Conservation (phyloP, 2,888 invertebrate species). For the Blera fallax region DNA sequence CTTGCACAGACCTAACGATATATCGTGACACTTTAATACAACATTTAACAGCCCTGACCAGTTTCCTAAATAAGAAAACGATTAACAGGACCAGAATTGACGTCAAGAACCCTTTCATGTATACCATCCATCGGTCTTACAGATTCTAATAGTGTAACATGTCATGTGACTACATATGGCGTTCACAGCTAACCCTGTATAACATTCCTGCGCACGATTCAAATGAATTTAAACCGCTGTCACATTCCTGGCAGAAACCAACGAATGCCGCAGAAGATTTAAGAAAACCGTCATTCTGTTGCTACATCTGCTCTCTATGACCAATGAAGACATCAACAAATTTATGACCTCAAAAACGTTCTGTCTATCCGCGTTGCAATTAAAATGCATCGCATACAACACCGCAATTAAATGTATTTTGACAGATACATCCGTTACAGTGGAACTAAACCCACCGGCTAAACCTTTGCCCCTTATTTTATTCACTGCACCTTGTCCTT, state of each 20-base stretch:
- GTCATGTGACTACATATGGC: no score
- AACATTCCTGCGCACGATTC: slow-evolving; percentile 5
- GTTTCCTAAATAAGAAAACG: no score
- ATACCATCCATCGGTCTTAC: no score
- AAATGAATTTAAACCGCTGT: slow-evolving; percentile 20
- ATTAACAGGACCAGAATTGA: no score
- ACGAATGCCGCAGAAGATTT: neutral
- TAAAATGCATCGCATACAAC: slow-evolving; percentile 56
- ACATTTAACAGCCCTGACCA: no score
- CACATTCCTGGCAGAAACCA: slow-evolving; percentile 21
- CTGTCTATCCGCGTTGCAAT: slow-evolving; percentile 11
- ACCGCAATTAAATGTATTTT: slow-evolving; percentile 49
- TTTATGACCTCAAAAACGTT: slow-evolving; percentile 36
- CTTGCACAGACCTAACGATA: no score
- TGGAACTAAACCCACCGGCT: neutral
- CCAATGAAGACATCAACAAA: slow-evolving; percentile 42
- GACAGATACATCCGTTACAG: slow-evolving; percentile 50
- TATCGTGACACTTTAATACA: no score
- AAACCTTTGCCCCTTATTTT: neutral
- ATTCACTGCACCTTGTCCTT: slow-evolving; percentile 50
- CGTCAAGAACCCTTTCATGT: no score
- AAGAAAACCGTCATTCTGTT: neutral
- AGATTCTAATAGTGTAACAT: no score
- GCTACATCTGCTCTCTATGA: neutral
- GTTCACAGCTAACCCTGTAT: neutral